Conservation (phyloP, 2,113 vertebrate species). For the Oenanthe melanoleuca region DNA sequence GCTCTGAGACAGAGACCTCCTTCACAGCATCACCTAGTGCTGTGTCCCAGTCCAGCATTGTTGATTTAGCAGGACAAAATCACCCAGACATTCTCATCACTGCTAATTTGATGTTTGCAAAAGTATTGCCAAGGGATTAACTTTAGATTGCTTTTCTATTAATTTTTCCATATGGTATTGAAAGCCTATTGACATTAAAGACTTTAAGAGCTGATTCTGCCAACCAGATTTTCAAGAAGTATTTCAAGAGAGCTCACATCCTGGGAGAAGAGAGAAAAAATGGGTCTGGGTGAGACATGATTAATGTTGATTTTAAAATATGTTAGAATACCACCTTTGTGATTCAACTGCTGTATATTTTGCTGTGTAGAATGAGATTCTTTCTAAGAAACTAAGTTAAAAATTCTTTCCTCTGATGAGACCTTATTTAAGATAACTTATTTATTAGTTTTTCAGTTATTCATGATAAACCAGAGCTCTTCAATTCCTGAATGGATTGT, state of each 20-base stretch:
- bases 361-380: not conserved
- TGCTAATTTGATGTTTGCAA: not conserved
- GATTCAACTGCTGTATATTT: not conserved
- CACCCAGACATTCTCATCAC: not conserved
- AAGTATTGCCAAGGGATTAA: not conserved
- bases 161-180: not conserved
- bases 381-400: not conserved
- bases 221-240: not conserved
- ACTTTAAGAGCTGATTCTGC: not conserved
- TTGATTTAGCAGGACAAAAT: not conserved
- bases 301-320: not conserved
- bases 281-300: not conserved
- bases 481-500: not conserved
- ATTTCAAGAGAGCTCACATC: not conserved
- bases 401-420: not conserved
- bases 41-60: not conserved
- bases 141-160: not conserved
- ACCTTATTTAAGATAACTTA: not conserved
- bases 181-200: not conserved
- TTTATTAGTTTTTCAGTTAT: slow-evolving; percentile 12
- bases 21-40: not conserved
- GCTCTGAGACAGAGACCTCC: not conserved
- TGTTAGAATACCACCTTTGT: not conserved
- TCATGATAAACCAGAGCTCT: not conserved
- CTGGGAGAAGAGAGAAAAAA: not conserved